Evolutionary conservation across 2,113 vertebrate species (phyloP).

Genomic region (Oostethus manadensis): DNA sequence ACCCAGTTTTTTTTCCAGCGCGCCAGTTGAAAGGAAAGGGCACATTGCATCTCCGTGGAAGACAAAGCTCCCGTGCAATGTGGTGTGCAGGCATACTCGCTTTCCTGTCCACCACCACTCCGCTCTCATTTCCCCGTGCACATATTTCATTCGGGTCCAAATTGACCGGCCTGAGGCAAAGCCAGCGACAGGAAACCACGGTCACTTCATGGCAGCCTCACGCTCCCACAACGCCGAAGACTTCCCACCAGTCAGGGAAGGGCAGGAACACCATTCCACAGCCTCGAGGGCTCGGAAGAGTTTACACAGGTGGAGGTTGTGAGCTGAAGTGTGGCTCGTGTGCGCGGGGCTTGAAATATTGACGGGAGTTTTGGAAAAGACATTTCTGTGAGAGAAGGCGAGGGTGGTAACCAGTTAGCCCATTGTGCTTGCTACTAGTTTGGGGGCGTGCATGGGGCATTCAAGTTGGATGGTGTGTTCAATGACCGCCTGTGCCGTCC

Average conservation of each 20-base stretch:
- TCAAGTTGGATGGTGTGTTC: slow-evolving; percentile 38
- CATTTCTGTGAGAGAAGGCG: slow-evolving; percentile 12
- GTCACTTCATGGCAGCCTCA: slow-evolving; percentile 15
- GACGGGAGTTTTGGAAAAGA: slow-evolving; percentile 47
- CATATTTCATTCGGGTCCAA: slow-evolving; percentile 34
- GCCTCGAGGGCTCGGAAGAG: slow-evolving; percentile 38
- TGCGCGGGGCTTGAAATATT: slow-evolving; percentile 44
- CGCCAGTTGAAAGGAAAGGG: slow-evolving; percentile 19
- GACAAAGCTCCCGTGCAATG: slow-evolving; percentile 18
- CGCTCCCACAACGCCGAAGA: slow-evolving; percentile 25
- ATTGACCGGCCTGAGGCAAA: slow-evolving; percentile 26
- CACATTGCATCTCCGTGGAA: slow-evolving; percentile 28
- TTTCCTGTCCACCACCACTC: slow-evolving; percentile 15
- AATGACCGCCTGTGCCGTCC: slow-evolving; percentile 28
- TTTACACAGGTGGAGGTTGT: slow-evolving; percentile 62
- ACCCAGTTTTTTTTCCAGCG: slow-evolving; percentile 41
- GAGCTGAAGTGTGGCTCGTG: slow-evolving; percentile 33
- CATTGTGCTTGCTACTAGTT: slow-evolving; percentile 24
- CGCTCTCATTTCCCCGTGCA: slow-evolving; percentile 11
- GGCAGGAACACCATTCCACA: slow-evolving; percentile 31
- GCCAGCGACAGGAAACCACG: slow-evolving; percentile 40
- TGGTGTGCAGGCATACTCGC: slow-evolving; percentile 36
- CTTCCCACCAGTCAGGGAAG: slow-evolving; percentile 31
- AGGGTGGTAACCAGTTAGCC: slow-evolving; percentile 20
- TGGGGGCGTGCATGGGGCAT: slow-evolving; percentile 10